phyloP scores from a whole-genome alignment of 1,140 invertebrate genomes.

The Listronotus oregonensis region DNA sequence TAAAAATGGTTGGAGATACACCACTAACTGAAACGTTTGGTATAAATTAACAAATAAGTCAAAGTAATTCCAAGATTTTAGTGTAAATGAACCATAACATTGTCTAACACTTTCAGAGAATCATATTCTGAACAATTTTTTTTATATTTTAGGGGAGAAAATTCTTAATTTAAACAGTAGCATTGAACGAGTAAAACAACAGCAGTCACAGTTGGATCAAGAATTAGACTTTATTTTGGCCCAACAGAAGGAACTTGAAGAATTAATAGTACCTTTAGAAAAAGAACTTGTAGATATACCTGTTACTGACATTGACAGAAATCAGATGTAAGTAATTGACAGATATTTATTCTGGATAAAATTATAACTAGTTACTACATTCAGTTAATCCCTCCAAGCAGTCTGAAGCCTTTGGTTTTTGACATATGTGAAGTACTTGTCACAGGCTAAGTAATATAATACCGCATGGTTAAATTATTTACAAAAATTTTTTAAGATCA shows the following conservation, averaged over 20 bases:
- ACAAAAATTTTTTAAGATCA: neutral
- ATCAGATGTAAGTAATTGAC: slow-evolving; percentile 68
- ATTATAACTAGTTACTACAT: neutral
- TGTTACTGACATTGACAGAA: slow-evolving; percentile 82
- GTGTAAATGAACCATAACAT: no score
- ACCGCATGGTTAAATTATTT: neutral
- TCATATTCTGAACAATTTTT: no score
- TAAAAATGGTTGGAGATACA: no score
- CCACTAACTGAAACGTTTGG: no score
- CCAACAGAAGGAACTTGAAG: slow-evolving; percentile 91
- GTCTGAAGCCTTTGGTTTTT: no score
- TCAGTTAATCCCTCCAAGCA: no score
- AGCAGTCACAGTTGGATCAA: slow-evolving; percentile 88
- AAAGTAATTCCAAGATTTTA: no score
- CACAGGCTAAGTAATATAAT: neutral
- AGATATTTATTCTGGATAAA: neutral
- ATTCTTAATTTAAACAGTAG: slow-evolving; percentile 85
- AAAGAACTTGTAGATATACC: slow-evolving; percentile 74
- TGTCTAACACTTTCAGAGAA: no score
- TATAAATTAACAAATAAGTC: no score
- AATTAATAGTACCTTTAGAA: slow-evolving; percentile 83
- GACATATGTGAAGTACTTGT: no score
- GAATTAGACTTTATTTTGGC: slow-evolving; percentile 93
- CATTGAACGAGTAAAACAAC: slow-evolving; percentile 83
- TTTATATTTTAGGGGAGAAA: slow-evolving; percentile 66